phyloP scores from a whole-genome alignment of 2,888 invertebrate species.

The Odontomyia ornata region DNA sequence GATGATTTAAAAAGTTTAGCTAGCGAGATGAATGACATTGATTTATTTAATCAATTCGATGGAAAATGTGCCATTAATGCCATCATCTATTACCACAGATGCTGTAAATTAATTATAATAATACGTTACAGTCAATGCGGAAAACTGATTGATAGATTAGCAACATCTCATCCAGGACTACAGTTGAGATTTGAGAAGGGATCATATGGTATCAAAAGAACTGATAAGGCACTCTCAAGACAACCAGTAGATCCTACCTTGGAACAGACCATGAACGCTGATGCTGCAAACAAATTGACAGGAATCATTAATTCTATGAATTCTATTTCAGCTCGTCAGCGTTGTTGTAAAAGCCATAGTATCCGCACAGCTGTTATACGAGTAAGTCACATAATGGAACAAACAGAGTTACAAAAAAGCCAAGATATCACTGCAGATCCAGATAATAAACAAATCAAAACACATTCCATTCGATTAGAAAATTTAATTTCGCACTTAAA shows the following conservation, averaged over 20 bases:
- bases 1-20: too few relatives aligned
- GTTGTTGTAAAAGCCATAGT: conserved; percentile 49
- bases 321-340: conserved; percentile 51
- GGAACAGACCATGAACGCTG: conserved; percentile 37
- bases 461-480: conserved; percentile 32
- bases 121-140: too few relatives aligned
- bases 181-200: conserved; percentile 53
- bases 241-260: conserved; percentile 36
- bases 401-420: not conserved
- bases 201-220: conserved; percentile 56
- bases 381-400: conserved; percentile 47
- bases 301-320: conserved; percentile 51
- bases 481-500: conserved; percentile 27
- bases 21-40: too few relatives aligned
- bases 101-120: conserved; percentile 9
- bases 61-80: conserved; percentile 15
- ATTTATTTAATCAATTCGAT: not conserved
- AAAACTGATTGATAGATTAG: conserved; percentile 53
- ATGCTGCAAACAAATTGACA: conserved; percentile 45
- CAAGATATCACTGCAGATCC: conserved; percentile 38
- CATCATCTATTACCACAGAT: conserved; percentile 31
- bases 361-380: conserved; percentile 46
- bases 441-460: not conserved
- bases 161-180: conserved; percentile 55
- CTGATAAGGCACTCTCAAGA: conserved; percentile 26